phyloP scores from a whole-genome alignment of 1,140 invertebrate species.

The Habropoda laboriosa region DNA sequence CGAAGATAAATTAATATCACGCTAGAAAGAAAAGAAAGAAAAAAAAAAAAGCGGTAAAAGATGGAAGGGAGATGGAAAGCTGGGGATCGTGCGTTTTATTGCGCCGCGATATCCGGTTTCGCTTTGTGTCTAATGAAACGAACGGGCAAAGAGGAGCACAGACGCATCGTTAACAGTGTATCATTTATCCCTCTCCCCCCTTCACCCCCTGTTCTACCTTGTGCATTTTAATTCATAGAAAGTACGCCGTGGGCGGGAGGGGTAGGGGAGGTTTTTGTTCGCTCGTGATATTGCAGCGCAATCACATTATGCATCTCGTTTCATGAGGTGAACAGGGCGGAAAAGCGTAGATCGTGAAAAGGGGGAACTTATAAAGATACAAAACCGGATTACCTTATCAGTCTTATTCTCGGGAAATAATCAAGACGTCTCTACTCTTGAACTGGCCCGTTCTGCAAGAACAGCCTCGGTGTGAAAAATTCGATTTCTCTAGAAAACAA shows the following conservation, averaged over 20 bases:
- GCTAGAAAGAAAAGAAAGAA: neutral
- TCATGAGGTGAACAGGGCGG: neutral
- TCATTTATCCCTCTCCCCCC: slow-evolving; percentile 39
- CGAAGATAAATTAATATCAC: slow-evolving; percentile 22
- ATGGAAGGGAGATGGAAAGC: too few species aligned
- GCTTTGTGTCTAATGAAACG: slow-evolving; percentile 38
- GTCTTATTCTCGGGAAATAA: slow-evolving; percentile 45
- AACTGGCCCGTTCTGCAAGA: too few species aligned
- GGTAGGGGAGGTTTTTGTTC: slow-evolving; percentile 37
- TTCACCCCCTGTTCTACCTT: too few species aligned
- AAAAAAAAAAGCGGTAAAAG: too few species aligned
- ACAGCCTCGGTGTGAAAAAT: too few species aligned
- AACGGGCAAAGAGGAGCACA: slow-evolving; percentile 1
- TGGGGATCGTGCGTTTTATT: neutral
- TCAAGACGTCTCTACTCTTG: slow-evolving; percentile 25
- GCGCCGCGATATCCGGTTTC: neutral
- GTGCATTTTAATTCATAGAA: slow-evolving; percentile 37
- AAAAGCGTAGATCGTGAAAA: neutral
- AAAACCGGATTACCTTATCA: slow-evolving; percentile 45
- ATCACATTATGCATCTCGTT: slow-evolving; percentile 44
- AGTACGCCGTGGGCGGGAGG: too few species aligned
- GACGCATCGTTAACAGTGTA: slow-evolving; percentile 27
- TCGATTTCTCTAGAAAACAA: too few species aligned
- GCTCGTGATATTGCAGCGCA: slow-evolving; percentile 20
- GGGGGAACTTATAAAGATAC: slow-evolving; percentile 33